Evolutionary conservation across 2,888 invertebrate species (phyloP).

Genomic region (Cordilura impudica): DNA sequence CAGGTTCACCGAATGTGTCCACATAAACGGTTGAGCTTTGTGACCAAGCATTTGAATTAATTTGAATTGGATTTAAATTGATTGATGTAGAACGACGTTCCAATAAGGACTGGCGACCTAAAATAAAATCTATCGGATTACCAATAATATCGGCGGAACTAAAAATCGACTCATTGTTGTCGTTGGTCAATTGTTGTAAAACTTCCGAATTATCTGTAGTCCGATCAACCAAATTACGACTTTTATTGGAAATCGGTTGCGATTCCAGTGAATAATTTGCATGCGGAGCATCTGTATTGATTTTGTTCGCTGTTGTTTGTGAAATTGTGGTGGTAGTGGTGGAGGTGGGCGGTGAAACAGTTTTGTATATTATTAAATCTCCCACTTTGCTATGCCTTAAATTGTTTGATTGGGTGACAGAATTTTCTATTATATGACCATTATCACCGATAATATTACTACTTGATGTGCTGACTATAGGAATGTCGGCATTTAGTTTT

Average conservation of each 20-base stretch:
- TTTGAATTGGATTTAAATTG: slow-evolving; percentile 32
- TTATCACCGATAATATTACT: slow-evolving; percentile 63
- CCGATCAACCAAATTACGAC: slow-evolving; percentile 65
- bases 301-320: slow-evolving; percentile 52
- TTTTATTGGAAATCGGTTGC: slow-evolving; percentile 68
- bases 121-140: slow-evolving; percentile 67
- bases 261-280: slow-evolving; percentile 68
- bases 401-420: slow-evolving; percentile 65
- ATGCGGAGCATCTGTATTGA: slow-evolving; percentile 67
- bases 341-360: slow-evolving; percentile 71
- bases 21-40: slow-evolving; percentile 66
- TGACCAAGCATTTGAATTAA: slow-evolving; percentile 66
- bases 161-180: slow-evolving; percentile 73
- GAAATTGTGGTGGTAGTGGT: slow-evolving; percentile 70
- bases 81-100: slow-evolving; percentile 67
- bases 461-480: slow-evolving; percentile 68
- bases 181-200: slow-evolving; percentile 74
- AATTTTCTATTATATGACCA: slow-evolving; percentile 62
- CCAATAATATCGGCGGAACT: slow-evolving; percentile 67
- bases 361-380: slow-evolving; percentile 71
- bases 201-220: slow-evolving; percentile 69
- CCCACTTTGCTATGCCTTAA: slow-evolving; percentile 63
- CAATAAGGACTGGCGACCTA: slow-evolving; percentile 68
- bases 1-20: slow-evolving; percentile 76
- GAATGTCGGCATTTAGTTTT: slow-evolving; percentile 65